A percentile compares a stretch with the other conserved stretches of the same genome.
Evolutionary conservation across 2,797 vertebrate species (phyloP).

Genomic region (Myiotriccus ornatus): DNA sequence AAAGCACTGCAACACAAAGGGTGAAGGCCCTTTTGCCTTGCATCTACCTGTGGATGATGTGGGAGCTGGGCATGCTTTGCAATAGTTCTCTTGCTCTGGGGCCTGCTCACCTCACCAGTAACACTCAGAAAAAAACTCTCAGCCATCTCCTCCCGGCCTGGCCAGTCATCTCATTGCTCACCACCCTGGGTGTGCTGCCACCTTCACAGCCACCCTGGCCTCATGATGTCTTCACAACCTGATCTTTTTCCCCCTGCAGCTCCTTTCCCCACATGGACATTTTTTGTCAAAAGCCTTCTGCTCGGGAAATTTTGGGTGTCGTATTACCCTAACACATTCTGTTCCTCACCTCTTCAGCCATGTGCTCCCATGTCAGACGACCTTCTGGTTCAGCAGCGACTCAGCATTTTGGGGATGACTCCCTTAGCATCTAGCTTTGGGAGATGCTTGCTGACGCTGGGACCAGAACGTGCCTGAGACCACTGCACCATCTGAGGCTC

Average conservation of each 20-base stretch:
- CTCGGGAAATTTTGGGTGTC: neutral
- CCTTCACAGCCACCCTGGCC: neutral
- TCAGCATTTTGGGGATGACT: slow-evolving; percentile 61
- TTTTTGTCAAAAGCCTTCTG: neutral
- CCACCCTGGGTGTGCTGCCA: neutral
- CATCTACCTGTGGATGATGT: rapidly evolving
- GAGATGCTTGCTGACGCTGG: slow-evolving; percentile 49
- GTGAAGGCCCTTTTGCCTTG: neutral
- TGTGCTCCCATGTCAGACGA: neutral
- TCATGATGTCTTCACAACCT: neutral
- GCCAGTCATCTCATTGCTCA: neutral
- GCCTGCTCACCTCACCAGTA: neutral
- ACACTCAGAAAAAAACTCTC: neutral
- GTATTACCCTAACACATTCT: neutral
- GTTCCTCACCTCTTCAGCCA: neutral
- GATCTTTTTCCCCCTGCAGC: rapidly evolving
- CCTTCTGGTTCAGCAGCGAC: slow-evolving; percentile 16
- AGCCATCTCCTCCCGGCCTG: neutral
- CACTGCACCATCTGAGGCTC: neutral
- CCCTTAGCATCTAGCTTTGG: slow-evolving; percentile 28
- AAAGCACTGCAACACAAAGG: neutral
- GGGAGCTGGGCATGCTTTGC: rapidly evolving
- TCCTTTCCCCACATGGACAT: neutral
- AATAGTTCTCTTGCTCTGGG: neutral
- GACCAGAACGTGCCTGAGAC: neutral